Conservation (phyloP, 1,140 invertebrate genomes). For the Coptotermes formosanus region DNA sequence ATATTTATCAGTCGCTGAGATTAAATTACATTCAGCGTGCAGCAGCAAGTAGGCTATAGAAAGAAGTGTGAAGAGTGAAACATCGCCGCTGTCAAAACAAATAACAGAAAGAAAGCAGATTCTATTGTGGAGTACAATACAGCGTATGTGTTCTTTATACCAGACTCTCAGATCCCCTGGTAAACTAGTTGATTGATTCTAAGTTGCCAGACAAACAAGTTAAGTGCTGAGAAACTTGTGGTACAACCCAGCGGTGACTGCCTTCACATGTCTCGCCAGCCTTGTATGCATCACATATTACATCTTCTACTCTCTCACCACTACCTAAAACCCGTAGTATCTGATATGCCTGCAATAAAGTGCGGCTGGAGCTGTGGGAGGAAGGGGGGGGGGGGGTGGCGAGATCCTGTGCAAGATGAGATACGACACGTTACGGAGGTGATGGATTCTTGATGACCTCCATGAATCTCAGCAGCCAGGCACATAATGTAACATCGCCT, state of each 20-base stretch:
- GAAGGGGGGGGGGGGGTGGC: too few species aligned
- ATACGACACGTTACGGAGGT: not conserved
- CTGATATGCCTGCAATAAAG: not conserved
- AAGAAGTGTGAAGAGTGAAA: too few species aligned
- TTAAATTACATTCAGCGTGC: too few species aligned
- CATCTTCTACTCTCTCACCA: not conserved
- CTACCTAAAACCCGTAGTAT: not conserved
- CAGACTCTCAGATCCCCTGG: too few species aligned
- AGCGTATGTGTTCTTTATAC: too few species aligned
- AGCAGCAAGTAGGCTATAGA: too few species aligned
- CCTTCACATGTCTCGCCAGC: not conserved
- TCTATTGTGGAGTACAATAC: too few species aligned
- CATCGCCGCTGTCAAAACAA: too few species aligned
- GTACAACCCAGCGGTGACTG: not conserved
- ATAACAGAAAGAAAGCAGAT: too few species aligned
- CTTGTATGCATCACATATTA: not conserved
- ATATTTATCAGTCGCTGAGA: too few species aligned
- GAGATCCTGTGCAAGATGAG: not conserved
- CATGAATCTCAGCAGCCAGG: not conserved
- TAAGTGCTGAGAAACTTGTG: not conserved
- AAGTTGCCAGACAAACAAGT: not conserved
- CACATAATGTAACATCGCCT: not conserved
- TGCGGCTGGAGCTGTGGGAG: not conserved
- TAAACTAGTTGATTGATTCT: not conserved
- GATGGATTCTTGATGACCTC: constrained; percentile 5